Percentiles rank a stretch among this genome's conserved stretches.
These are phyloP conservation scores for Neodiprion virginianus DNA, from an alignment of 1,140 invertebrate genomes.

Conservation along the genomic window DNA sequence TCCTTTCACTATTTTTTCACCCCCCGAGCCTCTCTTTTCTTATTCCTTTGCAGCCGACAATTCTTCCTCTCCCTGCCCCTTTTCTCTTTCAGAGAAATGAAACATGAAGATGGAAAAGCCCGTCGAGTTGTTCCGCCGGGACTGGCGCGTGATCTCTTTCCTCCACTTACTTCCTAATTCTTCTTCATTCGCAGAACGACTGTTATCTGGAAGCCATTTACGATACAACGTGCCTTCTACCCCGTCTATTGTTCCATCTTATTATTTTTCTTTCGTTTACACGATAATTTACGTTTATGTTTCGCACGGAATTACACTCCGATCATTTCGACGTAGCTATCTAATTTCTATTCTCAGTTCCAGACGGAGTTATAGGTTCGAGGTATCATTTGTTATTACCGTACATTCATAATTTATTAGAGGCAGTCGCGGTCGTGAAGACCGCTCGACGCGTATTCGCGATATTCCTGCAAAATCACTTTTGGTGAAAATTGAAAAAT, in stretches of 20 bases:
- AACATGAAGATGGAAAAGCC: neutral
- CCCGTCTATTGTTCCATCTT: neutral
- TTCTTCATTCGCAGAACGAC: constrained; percentile 6
- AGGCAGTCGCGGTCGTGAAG: too few species aligned
- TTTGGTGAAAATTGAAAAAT: too few species aligned
- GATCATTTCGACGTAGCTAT: too few species aligned
- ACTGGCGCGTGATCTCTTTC: constrained; percentile 10
- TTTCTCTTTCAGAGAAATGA: neutral
- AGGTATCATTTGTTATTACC: too few species aligned
- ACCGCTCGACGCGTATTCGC: too few species aligned
- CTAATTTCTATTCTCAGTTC: too few species aligned
- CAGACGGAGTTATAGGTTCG: too few species aligned
- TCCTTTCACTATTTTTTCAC: constrained; percentile 12
- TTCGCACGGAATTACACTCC: too few species aligned
- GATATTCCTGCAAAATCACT: too few species aligned
- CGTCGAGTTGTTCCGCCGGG: constrained; percentile 4
- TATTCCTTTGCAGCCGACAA: neutral
- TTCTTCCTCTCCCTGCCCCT: neutral
- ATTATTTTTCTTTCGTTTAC: constrained; percentile 9
- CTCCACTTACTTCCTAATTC: constrained; percentile 8
- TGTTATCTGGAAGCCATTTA: constrained; percentile 10
- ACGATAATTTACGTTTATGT: too few species aligned
- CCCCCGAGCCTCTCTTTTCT: neutral
- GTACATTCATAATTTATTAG: too few species aligned
- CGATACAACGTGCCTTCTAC: neutral